Conservation (phyloP, 2,113 vertebrate species). For the Salvator merianae region DNA sequence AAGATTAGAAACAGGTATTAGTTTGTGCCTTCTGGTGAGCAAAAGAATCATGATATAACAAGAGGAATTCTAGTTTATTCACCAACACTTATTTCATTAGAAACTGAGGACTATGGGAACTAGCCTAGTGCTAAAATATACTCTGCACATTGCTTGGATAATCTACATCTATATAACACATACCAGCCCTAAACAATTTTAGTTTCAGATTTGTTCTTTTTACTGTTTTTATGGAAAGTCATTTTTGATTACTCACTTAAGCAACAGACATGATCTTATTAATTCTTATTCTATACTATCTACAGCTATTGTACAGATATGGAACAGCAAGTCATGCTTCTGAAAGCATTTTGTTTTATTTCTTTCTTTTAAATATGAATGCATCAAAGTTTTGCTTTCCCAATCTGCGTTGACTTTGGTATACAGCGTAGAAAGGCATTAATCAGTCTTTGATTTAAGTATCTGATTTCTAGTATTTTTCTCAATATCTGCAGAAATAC, state of each 20-base stretch:
- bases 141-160: neutral
- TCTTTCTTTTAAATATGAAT: neutral
- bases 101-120: neutral
- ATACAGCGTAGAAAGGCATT: neutral
- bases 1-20: neutral
- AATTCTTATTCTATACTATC: neutral
- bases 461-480: neutral
- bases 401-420: neutral
- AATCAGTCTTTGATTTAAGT: neutral
- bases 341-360: neutral
- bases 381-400: neutral
- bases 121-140: neutral
- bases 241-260: neutral
- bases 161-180: neutral
- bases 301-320: neutral
- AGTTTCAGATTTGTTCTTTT: neutral
- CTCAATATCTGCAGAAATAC: neutral
- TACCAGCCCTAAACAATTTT: neutral
- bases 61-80: neutral
- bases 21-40: neutral
- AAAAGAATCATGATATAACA: neutral
- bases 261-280: neutral
- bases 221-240: neutral
- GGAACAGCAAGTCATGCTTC: neutral
- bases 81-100: neutral